Base-by-base conservation (phyloP, 2,888 invertebrate species). In the Diogma glabrata region DNA sequence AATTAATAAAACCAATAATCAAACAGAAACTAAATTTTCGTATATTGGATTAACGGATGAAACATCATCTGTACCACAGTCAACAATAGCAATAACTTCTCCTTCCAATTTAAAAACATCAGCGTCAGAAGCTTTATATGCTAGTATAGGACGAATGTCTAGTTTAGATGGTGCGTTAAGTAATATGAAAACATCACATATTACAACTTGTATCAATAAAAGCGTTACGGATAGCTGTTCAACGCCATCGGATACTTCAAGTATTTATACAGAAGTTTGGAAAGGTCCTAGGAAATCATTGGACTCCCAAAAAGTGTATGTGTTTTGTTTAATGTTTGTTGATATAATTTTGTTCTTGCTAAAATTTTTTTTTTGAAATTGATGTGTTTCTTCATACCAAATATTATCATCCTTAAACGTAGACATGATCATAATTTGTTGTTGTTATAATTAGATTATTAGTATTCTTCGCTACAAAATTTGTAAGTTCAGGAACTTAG, bases 241-340 rank as follows among this genome's bases (percentile, higher is more conserved):
- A 53, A 61, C 66, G 54, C 66, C 67, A 50, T 52, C 57, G 22
- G 52, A 52, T 47, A 38, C 52, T 7, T 46, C 49, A n/a, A 51
- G 51, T 47, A 67, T 69, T 50, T 70, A 70, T 57, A 67, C 69
- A 52, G 69, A 70, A 63, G 70, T 70, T 56, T 70, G 70, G 70
- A 70, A 70, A 58, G 70, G 70, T 56, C 67, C 70, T 10, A 66
- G 66, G 53, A 69, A 70, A 61, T 61, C 67, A 51, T 63, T 65
- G 58, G 69, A 69, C 63, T 65, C 64, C 20, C 45, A 47, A 16
- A 69, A 69, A 68, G 66, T 64, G 69, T 70, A 70, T 58, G 67
- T 59, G 12, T 30, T 43, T 51, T 47, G 40, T 22, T 36, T 16
- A n/a, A 17, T 28, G 9, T 33, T 22, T 47, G n/a, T n/a, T 24